Conservation (phyloP, 1,140 invertebrate species). For the Phthorimaea operculella region DNA sequence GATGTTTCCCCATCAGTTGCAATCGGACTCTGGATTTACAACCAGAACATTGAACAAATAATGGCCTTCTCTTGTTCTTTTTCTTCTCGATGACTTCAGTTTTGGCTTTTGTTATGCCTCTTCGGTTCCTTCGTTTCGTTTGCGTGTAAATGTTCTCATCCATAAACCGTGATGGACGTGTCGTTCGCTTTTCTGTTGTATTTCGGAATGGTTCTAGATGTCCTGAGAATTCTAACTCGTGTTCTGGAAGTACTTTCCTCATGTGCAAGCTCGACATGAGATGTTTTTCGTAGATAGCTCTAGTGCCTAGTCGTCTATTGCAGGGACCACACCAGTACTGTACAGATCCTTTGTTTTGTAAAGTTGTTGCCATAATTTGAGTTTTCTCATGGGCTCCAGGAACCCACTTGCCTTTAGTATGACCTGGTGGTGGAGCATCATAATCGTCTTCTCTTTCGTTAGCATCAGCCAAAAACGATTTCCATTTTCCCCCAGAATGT, state of each 20-base stretch:
- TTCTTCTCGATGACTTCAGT: slow-evolving; percentile 39
- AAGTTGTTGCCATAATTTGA: slow-evolving; percentile 63
- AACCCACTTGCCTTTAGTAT: slow-evolving; percentile 83
- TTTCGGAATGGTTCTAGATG: slow-evolving; percentile 44
- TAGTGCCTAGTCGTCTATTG: slow-evolving; percentile 77
- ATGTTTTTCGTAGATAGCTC: slow-evolving; percentile 79
- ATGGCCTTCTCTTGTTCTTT: slow-evolving; percentile 69
- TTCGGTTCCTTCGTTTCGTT: slow-evolving; percentile 34
- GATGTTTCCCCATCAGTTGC: slow-evolving; percentile 81
- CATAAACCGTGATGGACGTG: slow-evolving; percentile 40
- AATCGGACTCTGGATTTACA: slow-evolving; percentile 75
- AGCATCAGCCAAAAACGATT: slow-evolving; percentile 43
- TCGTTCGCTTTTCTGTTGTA: slow-evolving; percentile 40
- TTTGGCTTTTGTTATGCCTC: slow-evolving; percentile 23
- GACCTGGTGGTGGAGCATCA: slow-evolving; percentile 72
- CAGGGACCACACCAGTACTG: slow-evolving; percentile 84
- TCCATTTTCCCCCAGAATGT: slow-evolving; percentile 63
- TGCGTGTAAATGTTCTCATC: slow-evolving; percentile 41
- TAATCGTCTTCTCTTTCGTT: slow-evolving; percentile 59
- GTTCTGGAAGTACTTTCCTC: slow-evolving; percentile 75
- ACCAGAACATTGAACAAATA: slow-evolving; percentile 73
- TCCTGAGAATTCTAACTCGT: slow-evolving; percentile 70
- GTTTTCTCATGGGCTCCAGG: slow-evolving; percentile 71
- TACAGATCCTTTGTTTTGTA: slow-evolving; percentile 65
- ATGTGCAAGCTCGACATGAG: slow-evolving; percentile 78